Percentiles rank a stretch among this genome's conserved stretches.
Evolutionary conservation across 2,113 vertebrate genomes (phyloP).

Genomic region (Bettongia penicillata): DNA sequence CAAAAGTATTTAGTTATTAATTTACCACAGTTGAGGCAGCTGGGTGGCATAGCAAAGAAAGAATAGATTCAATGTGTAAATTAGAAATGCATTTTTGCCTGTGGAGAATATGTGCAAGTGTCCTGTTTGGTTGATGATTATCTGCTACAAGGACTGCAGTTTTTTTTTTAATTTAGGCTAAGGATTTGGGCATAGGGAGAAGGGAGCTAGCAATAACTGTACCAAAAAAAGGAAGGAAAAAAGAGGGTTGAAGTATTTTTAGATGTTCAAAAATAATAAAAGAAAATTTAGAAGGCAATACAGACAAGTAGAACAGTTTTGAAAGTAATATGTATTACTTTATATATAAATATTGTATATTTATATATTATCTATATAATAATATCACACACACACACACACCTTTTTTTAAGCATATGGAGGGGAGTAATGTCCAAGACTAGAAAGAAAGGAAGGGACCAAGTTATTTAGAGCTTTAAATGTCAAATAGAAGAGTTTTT

Average conservation of each 20-base stretch:
- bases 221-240: not conserved
- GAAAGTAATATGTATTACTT: not conserved
- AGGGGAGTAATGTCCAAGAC: not conserved
- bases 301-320: not conserved
- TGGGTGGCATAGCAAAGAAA: not conserved
- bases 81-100: not conserved
- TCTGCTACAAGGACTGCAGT: not conserved
- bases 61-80: not conserved
- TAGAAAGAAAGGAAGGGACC: not conserved
- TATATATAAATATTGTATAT: too few relatives aligned
- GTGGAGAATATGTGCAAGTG: not conserved
- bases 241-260: not conserved
- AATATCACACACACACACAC: too few relatives aligned
- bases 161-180: not conserved
- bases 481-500: not conserved
- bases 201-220: not conserved
- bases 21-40: not conserved
- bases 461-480: not conserved
- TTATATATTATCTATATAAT: too few relatives aligned
- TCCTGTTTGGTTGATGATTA: not conserved
- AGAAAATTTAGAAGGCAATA: not conserved
- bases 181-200: not conserved
- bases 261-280: not conserved
- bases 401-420: not conserved
- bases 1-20: not conserved